Percentiles rank a stretch among this genome's conserved stretches.
Conservation (phyloP, 1,140 invertebrate species). For the Antheraea pernyi region DNA sequence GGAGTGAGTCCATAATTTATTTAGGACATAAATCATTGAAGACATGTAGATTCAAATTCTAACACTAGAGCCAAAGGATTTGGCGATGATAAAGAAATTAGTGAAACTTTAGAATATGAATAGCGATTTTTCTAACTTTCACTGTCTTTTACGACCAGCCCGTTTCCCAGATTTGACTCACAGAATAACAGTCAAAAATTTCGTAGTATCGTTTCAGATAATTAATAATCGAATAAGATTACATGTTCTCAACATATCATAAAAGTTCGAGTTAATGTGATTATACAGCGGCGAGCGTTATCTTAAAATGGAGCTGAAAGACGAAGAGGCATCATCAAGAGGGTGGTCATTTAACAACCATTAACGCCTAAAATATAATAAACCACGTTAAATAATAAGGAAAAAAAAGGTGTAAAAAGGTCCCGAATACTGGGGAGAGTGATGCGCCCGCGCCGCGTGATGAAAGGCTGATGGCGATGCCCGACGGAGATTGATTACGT, state of each 20-base stretch:
- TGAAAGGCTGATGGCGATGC: constrained; percentile 56
- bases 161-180: too few species aligned
- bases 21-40: too few species aligned
- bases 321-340: constrained; percentile 41
- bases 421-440: constrained; percentile 47
- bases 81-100: too few species aligned
- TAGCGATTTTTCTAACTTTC: too few species aligned
- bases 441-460: constrained; percentile 48
- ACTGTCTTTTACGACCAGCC: too few species aligned
- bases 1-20: too few species aligned
- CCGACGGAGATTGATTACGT: constrained; percentile 71
- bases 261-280: background rate
- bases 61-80: too few species aligned
- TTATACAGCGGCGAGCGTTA: constrained; percentile 20
- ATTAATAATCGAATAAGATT: background rate
- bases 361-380: constrained; percentile 61
- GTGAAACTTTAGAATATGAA: too few species aligned
- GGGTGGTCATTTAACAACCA: constrained; percentile 50
- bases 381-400: constrained; percentile 55
- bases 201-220: constrained; percentile 21
- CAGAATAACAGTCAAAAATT: background rate
- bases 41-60: too few species aligned
- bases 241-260: background rate
- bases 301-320: constrained; percentile 25
- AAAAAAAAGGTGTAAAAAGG: constrained; percentile 62